These are phyloP conservation scores for Scaptomyza caliginosa DNA, from an alignment of 2,888 invertebrate species.

Conservation along the genomic window DNA sequence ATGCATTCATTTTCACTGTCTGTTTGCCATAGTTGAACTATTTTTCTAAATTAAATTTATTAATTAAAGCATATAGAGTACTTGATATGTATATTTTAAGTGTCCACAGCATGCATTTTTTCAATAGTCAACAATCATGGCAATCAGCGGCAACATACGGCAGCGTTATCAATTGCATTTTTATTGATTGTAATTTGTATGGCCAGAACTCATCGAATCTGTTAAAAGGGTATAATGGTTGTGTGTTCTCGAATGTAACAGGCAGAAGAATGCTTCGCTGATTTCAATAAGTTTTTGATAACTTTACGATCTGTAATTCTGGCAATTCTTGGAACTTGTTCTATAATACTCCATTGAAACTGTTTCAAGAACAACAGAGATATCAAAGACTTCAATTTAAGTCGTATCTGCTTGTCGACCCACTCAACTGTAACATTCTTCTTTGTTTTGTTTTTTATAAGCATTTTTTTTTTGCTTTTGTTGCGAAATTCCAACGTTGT, in stretches of 20 bases:
- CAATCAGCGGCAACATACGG: constrained; percentile 8
- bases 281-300: too few relatives aligned
- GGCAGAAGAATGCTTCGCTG: too few relatives aligned
- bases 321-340: too few relatives aligned
- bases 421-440: not conserved
- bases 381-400: too few relatives aligned
- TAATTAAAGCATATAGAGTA: not conserved
- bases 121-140: constrained; percentile 9
- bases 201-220: not conserved
- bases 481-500: constrained; percentile 55
- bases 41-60: constrained; percentile 18
- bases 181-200: constrained; percentile 4
- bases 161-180: constrained; percentile 20
- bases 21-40: not conserved
- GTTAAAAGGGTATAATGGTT: not conserved
- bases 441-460: not conserved
- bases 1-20: constrained; percentile 20
- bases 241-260: too few relatives aligned
- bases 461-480: constrained; percentile 19
- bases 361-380: too few relatives aligned
- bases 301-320: too few relatives aligned
- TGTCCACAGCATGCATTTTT: constrained; percentile 21
- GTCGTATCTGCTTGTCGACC: not conserved
- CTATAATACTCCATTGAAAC: too few relatives aligned
- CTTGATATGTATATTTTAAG: not conserved